Evolutionary conservation across 2,113 vertebrate genomes (phyloP), one percentile per base, ranked within the genome.

Genomic region (Sebastes fasciatus): DNA sequence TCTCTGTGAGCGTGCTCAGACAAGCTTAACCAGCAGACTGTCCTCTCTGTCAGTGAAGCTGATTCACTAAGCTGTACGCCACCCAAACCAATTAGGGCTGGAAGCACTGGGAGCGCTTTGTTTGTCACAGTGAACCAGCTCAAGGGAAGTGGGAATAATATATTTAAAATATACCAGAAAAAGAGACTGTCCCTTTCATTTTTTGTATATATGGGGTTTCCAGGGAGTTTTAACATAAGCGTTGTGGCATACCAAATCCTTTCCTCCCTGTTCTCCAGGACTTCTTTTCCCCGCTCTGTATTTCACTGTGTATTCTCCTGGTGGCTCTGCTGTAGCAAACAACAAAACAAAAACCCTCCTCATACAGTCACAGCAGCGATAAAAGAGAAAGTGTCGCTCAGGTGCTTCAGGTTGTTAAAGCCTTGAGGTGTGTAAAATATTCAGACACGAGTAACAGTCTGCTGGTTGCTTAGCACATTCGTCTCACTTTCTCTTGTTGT

Each of bases 41-140:
- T 77, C 73, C 65, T 73, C 67, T 46, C 69, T 66, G 76, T 84
- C 86, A 84, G 69, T 72, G 66, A 51, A 55, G 75, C 43, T 80
- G 82, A 81, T 66, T 86, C 74, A 55, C 83, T 80, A 63, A 84
- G 74, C 76, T 66, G 34, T 60, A 48, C 54, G 74, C 64, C 74
- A 71, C 13, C 64, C 72, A 63, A 77, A 85, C 60, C 74, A 87
- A 82, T 88, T 70, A 84, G 71, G 23, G 74, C 83, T 69, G 52
- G 61, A 81, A 69, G 71, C 67, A 64, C 23, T 82, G 80, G 70
- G 79, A 81, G 23, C 26, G 34, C 34, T 34, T 65, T 77, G 43
- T 79, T 70, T 84, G 83, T 87, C 75, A 83, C 79, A 82, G 73
- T 79, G 57, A 86, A 82, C 63, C 77, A 71, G 77, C 81, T 82